A percentile compares a stretch with the other conserved stretches of the same genome.
Evolutionary conservation across 2,888 invertebrate species (phyloP).

Genomic region (Endomychus coccineus): DNA sequence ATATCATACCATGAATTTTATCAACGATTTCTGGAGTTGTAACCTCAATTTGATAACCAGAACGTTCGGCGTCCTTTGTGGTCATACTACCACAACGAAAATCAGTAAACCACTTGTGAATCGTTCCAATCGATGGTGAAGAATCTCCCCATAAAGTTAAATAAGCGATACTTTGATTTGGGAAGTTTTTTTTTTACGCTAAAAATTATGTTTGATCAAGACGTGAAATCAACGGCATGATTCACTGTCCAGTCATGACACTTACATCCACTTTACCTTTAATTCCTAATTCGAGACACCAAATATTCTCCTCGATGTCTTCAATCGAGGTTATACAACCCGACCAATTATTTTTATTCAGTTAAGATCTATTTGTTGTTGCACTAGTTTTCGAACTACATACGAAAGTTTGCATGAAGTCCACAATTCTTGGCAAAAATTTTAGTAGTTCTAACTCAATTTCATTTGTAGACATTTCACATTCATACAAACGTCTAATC

Average conservation of each 20-base stretch:
- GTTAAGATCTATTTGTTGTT: slow-evolving; percentile 12
- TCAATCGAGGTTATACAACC: slow-evolving; percentile 63
- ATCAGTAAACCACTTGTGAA: too few species aligned
- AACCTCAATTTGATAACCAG: too few species aligned
- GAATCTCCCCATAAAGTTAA: too few species aligned
- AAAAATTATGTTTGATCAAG: too few species aligned
- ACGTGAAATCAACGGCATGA: slow-evolving; percentile 78
- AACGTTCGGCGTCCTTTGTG: too few species aligned
- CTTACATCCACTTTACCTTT: slow-evolving; percentile 93
- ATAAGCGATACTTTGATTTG: too few species aligned
- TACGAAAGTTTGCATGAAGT: slow-evolving; percentile 58
- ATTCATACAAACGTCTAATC: slow-evolving; percentile 59
- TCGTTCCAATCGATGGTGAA: too few species aligned
- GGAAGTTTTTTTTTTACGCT: too few species aligned
- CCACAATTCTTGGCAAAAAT: slow-evolving; percentile 62
- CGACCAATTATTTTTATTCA: slow-evolving; percentile 48
- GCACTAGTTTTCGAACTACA: slow-evolving; percentile 21
- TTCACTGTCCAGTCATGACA: slow-evolving; percentile 43
- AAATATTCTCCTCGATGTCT: slow-evolving; percentile 95
- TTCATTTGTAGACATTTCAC: slow-evolving; percentile 55
- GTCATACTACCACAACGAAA: too few species aligned
- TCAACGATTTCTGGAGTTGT: too few species aligned
- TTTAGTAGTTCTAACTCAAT: too few species aligned
- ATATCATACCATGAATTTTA: too few species aligned
- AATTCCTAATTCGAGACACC: slow-evolving; percentile 82